Evolutionary conservation across 2,888 invertebrate genomes (phyloP), one percentile per base, ranked within the genome.

Genomic region (Cantharis rustica): DNA sequence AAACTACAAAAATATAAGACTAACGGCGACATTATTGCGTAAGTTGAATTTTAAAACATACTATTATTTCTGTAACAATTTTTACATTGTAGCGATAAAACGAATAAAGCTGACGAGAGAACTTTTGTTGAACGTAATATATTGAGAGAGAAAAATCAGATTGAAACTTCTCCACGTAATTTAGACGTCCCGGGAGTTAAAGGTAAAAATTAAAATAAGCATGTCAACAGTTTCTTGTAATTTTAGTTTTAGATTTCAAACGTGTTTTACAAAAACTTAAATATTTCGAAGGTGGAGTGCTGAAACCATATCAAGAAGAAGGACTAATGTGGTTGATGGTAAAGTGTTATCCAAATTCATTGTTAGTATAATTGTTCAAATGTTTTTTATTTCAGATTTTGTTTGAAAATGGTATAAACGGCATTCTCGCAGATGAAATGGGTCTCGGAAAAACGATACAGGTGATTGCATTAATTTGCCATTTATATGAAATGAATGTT

Each of bases 371-470:
- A 1, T 31, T 20, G 5, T 1, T 68, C 5, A 69, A 31, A 16
- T 63, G 17, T 64, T 66, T 31, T 72, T 75, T 74, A 72, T 15
- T 81, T 83, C 69, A 87, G 86, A 83, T 82, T 10, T 78, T 87
- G 17, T 86, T 80, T 73, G 81, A 93, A 79, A 95, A 97, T 84
- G 93, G 93, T 15, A 92, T 98, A 66, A 98, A 97, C 85, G 97
- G 97, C 0, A 98, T 98, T 83, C 89, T 98, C 78, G 98, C 98
- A 0, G 98, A 98, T 87, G 98, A 98, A 90, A 98, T 98, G 98
- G 97, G 97, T 0, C 89, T 97, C 1, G 97, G 97, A 4, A 97
- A 97, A 89, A 97, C 97, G 0, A 92, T 97, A 79, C 97, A 97
- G 88, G 93, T 96, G 4, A 96, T 97, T 79, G 93, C 97, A 0